phyloP scores from a whole-genome alignment of 1,140 invertebrate species.

The Spodoptera litura region DNA sequence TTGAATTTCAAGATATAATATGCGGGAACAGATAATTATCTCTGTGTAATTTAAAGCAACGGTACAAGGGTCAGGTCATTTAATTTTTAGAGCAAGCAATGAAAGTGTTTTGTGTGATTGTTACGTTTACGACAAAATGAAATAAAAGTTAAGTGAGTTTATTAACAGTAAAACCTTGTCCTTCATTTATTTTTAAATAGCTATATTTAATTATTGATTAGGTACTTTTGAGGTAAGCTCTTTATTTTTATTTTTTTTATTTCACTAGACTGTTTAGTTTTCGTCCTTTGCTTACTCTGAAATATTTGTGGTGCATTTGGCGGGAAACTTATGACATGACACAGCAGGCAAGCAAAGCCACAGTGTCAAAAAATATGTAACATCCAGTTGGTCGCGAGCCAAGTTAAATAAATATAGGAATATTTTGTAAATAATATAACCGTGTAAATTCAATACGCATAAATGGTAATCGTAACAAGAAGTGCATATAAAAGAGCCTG shows the following conservation, averaged over 20 bases:
- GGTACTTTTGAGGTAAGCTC: not conserved
- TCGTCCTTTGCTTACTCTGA: not conserved
- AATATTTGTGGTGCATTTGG: not conserved
- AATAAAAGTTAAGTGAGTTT: not conserved
- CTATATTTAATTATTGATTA: not conserved
- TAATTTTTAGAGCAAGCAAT: conserved; percentile 50
- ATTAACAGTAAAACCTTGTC: not conserved
- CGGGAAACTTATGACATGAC: conserved; percentile 13
- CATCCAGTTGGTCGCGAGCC: conserved; percentile 34
- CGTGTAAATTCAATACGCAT: conserved; percentile 1
- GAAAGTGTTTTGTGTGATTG: conserved; percentile 26
- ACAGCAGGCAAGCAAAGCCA: not conserved
- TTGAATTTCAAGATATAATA: conserved; percentile 72
- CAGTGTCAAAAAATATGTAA: conserved; percentile 4
- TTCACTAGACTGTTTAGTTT: not conserved
- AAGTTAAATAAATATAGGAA: conserved; percentile 2
- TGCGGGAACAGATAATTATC: conserved; percentile 65
- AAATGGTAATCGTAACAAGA: conserved; percentile 64
- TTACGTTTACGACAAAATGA: conserved; percentile 1
- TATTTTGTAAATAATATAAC: not conserved
- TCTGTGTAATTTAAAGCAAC: conserved; percentile 62
- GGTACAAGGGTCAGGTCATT: conserved; percentile 59
- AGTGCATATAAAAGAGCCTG: conserved; percentile 59
- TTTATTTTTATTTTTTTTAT: not conserved
- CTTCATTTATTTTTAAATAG: not conserved